Conservation (phyloP, 2,797 vertebrate species). For the Schizopygopsis malacanthus region DNA sequence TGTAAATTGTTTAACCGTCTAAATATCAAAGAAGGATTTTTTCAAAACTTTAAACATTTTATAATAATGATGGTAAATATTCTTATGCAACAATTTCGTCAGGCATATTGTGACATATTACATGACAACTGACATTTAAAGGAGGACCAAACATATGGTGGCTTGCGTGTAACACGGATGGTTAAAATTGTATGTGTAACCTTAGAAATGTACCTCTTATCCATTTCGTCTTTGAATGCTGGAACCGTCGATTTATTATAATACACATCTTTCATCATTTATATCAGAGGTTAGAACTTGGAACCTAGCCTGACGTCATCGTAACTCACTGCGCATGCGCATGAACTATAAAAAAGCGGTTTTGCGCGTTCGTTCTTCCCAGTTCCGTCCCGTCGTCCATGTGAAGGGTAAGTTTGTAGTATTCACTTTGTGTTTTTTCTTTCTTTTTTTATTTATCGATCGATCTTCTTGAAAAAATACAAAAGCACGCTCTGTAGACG, state of each 20-base stretch:
- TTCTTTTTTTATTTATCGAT: fast-evolving
- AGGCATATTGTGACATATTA: neutral
- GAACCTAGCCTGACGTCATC: neutral
- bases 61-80: no score
- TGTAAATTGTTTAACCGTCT: neutral
- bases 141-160: neutral
- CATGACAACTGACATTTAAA: neutral
- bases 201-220: neutral
- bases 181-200: neutral
- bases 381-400: fast-evolving
- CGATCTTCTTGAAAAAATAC: fast-evolving
- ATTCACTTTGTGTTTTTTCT: neutral
- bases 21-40: neutral
- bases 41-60: no score
- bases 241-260: neutral
- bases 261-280: no score
- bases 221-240: neutral
- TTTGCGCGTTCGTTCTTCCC: neutral
- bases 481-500: neutral
- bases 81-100: neutral
- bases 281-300: neutral
- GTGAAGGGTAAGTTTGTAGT: neutral
- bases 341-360: neutral
- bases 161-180: neutral
- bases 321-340: neutral